Evolutionary conservation across 92 coral and sea anemone species (phyloP), one percentile per base, ranked within the genome.

Genomic region (Umimayanthus kanabou): DNA sequence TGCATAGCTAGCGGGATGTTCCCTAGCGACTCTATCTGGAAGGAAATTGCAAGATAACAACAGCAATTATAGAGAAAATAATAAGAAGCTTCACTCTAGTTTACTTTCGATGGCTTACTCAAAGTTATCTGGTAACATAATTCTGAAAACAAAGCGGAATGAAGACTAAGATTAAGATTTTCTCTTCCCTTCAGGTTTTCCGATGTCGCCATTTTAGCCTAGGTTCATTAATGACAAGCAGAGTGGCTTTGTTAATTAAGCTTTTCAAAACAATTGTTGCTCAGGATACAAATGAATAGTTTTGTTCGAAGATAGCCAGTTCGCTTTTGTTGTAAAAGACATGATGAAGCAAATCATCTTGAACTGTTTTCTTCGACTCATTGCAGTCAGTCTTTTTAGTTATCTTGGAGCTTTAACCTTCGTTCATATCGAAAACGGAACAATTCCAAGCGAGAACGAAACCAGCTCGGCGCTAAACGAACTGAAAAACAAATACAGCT

Each of bases 281-380:
- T 78, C 16, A n/a, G 81, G 30, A 8, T 22, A 42, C 58, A 43
- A 61, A 61, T 61, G 20, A 77, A 42, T 6, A 40, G 6, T 30
- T 4, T 43, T 76, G 1, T 10, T 33, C 23, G 42, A 5, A 73
- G 42, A 73, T 45, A 2, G 69, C 37, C 37, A 61, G n/a, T 23
- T 5, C 25, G 8, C 39, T 40, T 77, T 43, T 30, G 29, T 26
- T 2, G 65, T 49, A 80, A 64, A 13, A n/a, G 29, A 15, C 57
- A 65, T 22, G 75, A 81, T 81, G 85, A 81, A 66, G 74, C 84
- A 43, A 80, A 20, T 37, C 39, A 39, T 64, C 23, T 55, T 40
- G 13, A 64, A 23, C 22, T 61, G 43, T 39, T 64, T 81, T 64
- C 28, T 64, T 4, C 23, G 75, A 64, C 13, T 14, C 13, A 3